Evolutionary conservation across 1,140 invertebrate genomes (phyloP), one percentile per base, ranked within the genome.

Genomic region (Leptinotarsa lineolata): DNA sequence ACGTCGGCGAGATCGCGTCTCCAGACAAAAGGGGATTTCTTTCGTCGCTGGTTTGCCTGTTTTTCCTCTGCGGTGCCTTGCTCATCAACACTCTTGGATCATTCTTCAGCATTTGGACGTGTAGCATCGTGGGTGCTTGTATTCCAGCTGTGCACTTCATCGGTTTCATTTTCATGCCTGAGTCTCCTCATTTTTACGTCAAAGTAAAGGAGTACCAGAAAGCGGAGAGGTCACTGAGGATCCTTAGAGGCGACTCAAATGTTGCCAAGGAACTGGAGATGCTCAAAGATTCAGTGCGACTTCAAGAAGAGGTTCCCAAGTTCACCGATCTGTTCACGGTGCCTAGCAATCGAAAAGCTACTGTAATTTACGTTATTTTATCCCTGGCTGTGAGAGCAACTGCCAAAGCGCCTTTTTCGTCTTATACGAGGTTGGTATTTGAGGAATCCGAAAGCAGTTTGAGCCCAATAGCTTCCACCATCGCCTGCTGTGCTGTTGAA

Each of bases 311-410:
- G 54, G n/a, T 30, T 6, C 15, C 46, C 3, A 59, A 70, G 21
- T 11, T 70, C 20, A 30, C 46, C 13, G 21, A 70, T 60, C 48
- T 69, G 39, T 54, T 70, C 18, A 70, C 48, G 6, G 16, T 70
- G 12, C 68, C 45, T 22, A 58, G 68, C 22, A 70, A 70, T 22
- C 18, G 68, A 39, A 48, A 22, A 16, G 68, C 68, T 1, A 20
- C 21, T 15, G 4, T 16, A 13, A 70, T 69, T 22, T 54, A 13
- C 8, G 78, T 90, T 45, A 85, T 88, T n/a, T 84, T 94, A 48
- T 92, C 79, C 86, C 91, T n/a, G 90, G 92, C 24, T 92, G 95
- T 81, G 92, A 94, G 80, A 87, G 94, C 45, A 91, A 89, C 71
- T 91, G 93, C 1, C 90, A 93, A 18, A 91, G 91, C 60, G 91